Evolutionary conservation across 2,113 vertebrate species (phyloP).

Genomic region (Myodes glareolus): DNA sequence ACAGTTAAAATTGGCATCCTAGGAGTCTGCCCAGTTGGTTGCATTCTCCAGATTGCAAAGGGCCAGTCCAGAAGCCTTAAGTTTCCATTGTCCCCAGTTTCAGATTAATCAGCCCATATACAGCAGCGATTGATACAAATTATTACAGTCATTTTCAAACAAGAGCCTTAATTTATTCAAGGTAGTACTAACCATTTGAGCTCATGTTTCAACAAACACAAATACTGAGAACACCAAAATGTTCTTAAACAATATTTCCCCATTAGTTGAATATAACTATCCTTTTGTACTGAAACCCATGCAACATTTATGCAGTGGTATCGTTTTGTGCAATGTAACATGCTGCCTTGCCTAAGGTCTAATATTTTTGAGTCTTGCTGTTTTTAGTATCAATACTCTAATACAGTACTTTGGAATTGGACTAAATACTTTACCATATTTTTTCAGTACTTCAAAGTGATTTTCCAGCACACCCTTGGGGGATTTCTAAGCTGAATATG

Average conservation of each 20-base stretch:
- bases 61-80: not conserved
- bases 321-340: not conserved
- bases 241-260: not conserved
- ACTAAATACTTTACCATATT: not conserved
- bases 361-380: not conserved
- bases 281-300: not conserved
- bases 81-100: not conserved
- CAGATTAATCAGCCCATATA: not conserved
- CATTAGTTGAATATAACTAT: not conserved
- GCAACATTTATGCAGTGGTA: not conserved
- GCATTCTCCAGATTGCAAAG: not conserved
- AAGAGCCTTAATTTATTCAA: too few species aligned
- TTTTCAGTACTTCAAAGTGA: not conserved
- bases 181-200: too few species aligned
- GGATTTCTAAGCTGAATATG: not conserved
- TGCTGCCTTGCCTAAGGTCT: not conserved
- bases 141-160: not conserved
- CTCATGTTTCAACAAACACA: not conserved
- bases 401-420: not conserved
- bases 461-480: not conserved
- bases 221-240: not conserved
- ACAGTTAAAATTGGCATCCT: not conserved
- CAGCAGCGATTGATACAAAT: not conserved
- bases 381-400: not conserved
- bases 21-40: not conserved